phyloP scores from a whole-genome alignment of 2,797 vertebrate genomes.

The Ispidina picta region DNA sequence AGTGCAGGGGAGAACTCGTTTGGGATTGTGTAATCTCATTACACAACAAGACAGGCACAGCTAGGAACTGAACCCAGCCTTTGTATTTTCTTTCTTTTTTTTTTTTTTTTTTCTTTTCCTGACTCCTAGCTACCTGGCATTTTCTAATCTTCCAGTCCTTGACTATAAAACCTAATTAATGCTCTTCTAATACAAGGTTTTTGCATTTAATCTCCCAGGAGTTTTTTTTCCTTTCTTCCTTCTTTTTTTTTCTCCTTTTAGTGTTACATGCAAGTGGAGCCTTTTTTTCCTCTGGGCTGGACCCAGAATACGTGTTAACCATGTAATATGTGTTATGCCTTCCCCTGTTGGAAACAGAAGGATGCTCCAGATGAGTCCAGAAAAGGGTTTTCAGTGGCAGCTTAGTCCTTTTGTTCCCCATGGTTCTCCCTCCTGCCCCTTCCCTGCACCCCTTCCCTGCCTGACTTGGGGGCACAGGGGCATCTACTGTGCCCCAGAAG shows the following conservation, averaged over 20 bases:
- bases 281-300: neutral
- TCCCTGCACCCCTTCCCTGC: neutral
- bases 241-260: neutral
- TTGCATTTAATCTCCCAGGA: neutral
- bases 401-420: rapidly evolving
- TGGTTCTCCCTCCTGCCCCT: rapidly evolving
- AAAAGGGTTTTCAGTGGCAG: rapidly evolving
- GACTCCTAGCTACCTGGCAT: neutral
- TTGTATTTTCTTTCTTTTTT: neutral
- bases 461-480: neutral
- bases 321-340: too few species aligned
- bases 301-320: neutral
- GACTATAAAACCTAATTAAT: constrained; percentile 14
- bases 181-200: neutral
- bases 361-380: neutral
- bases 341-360: neutral
- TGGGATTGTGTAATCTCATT: neutral
- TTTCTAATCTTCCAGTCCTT: neutral
- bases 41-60: neutral
- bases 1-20: neutral
- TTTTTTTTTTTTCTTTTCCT: neutral
- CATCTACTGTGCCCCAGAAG: neutral
- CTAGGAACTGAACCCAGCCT: neutral
- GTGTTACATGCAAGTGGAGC: neutral
- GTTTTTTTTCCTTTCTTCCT: too few species aligned